phyloP scores from a whole-genome alignment of 2,113 vertebrate genomes.

The Tachysurus fulvidraco region DNA sequence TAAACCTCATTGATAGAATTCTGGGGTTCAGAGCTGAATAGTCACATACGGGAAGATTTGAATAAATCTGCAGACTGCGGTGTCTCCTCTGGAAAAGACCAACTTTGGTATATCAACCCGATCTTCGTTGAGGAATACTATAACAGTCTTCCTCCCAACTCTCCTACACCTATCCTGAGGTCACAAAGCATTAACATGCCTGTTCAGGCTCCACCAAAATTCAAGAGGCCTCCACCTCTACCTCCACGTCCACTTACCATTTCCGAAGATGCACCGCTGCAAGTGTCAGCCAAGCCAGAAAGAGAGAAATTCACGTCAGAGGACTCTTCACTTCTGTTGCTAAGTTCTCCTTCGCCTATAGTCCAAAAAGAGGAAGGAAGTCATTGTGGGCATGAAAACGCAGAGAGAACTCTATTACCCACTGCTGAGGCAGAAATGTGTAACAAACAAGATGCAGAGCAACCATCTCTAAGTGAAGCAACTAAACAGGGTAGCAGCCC shows the following conservation, averaged over 20 bases:
- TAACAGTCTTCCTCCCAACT: slow-evolving; percentile 49
- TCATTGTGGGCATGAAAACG: slow-evolving; percentile 30
- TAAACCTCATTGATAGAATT: slow-evolving; percentile 75
- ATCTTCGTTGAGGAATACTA: slow-evolving; percentile 82
- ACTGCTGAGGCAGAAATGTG: slow-evolving; percentile 50
- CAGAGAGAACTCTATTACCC: slow-evolving; percentile 21
- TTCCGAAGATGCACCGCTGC: not conserved
- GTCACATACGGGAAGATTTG: slow-evolving; percentile 51
- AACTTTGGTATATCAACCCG: slow-evolving; percentile 86
- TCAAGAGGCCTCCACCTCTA: slow-evolving; percentile 75
- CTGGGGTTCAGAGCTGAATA: slow-evolving; percentile 84
- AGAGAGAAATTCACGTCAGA: slow-evolving; percentile 49
- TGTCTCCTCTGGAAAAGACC: slow-evolving; percentile 73
- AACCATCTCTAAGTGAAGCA: slow-evolving; percentile 31
- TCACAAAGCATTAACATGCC: slow-evolving; percentile 50
- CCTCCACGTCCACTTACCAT: slow-evolving; percentile 70
- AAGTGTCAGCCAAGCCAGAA: slow-evolving; percentile 47
- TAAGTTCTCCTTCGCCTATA: slow-evolving; percentile 41
- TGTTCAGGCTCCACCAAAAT: slow-evolving; percentile 62
- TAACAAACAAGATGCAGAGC: slow-evolving; percentile 35
- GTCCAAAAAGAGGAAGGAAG: slow-evolving; percentile 68
- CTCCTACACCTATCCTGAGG: slow-evolving; percentile 61
- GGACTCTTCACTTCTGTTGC: slow-evolving; percentile 25
- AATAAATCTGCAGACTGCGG: slow-evolving; percentile 51
- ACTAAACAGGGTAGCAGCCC: slow-evolving; percentile 13